Conservation (phyloP, 2,797 vertebrate genomes). For the Gymnopithys bicolor region DNA sequence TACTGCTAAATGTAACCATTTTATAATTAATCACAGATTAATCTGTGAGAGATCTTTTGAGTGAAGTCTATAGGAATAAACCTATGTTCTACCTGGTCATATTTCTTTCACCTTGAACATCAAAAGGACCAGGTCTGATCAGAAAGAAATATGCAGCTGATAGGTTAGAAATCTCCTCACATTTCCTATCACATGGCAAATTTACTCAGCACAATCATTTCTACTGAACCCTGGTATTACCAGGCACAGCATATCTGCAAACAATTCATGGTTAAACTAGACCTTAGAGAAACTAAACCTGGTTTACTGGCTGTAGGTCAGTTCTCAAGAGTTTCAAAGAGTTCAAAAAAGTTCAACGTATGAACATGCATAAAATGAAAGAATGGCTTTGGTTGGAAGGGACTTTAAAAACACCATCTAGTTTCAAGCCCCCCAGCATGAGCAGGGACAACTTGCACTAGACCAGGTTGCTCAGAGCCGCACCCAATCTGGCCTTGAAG, state of each 20-base stretch:
- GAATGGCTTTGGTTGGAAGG: background rate
- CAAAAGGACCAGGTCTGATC: background rate
- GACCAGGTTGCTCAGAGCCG: background rate
- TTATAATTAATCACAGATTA: background rate
- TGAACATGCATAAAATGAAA: background rate
- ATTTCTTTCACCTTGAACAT: background rate
- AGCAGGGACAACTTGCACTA: background rate
- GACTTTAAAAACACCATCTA: background rate
- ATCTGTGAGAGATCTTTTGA: background rate
- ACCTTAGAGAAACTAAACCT: background rate
- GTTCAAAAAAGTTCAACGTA: background rate
- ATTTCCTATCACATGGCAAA: background rate
- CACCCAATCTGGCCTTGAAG: background rate
- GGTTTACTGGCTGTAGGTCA: background rate
- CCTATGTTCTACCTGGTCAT: background rate
- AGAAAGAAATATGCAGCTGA: background rate
- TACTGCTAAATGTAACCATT: background rate
- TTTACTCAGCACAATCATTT: background rate
- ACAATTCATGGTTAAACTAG: background rate
- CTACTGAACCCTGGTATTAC: background rate
- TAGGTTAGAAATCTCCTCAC: background rate
- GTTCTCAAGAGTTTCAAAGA: background rate
- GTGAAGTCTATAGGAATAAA: background rate
- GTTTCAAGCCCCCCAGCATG: rapidly evolving
- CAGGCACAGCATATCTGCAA: background rate